Percentiles rank a stretch among this genome's conserved stretches.
phyloP scores from a whole-genome alignment of 2,888 invertebrate species.

The Dorcus parallelipipedus region DNA sequence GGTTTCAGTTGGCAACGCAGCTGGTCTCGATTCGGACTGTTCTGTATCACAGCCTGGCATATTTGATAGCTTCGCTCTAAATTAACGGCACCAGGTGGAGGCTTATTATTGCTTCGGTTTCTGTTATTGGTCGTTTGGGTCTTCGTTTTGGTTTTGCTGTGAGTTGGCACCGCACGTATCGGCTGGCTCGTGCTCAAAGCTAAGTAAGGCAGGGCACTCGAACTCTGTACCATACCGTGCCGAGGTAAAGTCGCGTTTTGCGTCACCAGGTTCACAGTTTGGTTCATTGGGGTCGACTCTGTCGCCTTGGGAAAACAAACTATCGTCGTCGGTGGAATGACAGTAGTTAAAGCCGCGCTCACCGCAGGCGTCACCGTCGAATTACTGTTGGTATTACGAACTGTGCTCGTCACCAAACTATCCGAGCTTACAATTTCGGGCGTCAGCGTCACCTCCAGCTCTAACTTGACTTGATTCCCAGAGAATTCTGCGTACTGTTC shows the following conservation, averaged over 20 bases:
- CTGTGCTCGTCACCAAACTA: slow-evolving; percentile 55
- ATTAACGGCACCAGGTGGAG: slow-evolving; percentile 88
- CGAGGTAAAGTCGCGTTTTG: slow-evolving; percentile 22
- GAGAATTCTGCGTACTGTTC: slow-evolving; percentile 38
- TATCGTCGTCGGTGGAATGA: slow-evolving; percentile 54
- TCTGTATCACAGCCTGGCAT: slow-evolving; percentile 89
- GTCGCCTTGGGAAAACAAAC: slow-evolving; percentile 50
- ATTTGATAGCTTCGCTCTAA: slow-evolving; percentile 93
- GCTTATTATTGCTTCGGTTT: slow-evolving; percentile 63
- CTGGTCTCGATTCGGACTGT: slow-evolving; percentile 87
- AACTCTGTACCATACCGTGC: slow-evolving; percentile 47
- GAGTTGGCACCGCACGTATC: slow-evolving; percentile 50
- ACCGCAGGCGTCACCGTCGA: slow-evolving; percentile 38
- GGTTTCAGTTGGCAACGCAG: slow-evolving; percentile 81
- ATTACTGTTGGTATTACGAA: slow-evolving; percentile 36
- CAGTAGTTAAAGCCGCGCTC: slow-evolving; percentile 45
- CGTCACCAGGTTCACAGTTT: slow-evolving; percentile 35
- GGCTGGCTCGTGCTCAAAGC: slow-evolving; percentile 53
- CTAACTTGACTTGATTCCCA: slow-evolving; percentile 53
- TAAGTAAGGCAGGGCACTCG: slow-evolving; percentile 52
- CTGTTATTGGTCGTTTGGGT: slow-evolving; percentile 39
- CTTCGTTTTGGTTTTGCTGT: slow-evolving; percentile 47
- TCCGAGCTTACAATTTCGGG: slow-evolving; percentile 57
- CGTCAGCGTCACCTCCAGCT: slow-evolving; percentile 59
- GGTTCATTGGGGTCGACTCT: slow-evolving; percentile 39